Evolutionary conservation across 2,888 invertebrate genomes (phyloP).

Genomic region (Lepeophtheirus nordmannii): DNA sequence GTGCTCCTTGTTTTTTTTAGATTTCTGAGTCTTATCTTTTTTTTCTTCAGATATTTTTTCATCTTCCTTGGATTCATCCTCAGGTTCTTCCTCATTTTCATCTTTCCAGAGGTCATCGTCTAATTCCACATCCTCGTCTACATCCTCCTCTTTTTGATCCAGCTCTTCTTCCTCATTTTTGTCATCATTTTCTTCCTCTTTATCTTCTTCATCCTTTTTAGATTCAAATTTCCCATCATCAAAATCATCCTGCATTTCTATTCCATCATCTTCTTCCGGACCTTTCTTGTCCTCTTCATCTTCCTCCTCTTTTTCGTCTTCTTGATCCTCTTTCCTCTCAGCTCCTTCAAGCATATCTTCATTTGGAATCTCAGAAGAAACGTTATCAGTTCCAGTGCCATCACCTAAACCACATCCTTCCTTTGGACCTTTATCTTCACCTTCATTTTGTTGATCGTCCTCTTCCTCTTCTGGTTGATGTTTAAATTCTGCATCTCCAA

Average conservation of each 20-base stretch:
- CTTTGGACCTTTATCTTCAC: slow-evolving; percentile 53
- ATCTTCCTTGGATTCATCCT: slow-evolving; percentile 37
- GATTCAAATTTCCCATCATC: slow-evolving; percentile 48
- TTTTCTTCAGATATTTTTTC: slow-evolving; percentile 27
- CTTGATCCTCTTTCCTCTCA: slow-evolving; percentile 86
- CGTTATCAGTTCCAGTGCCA: slow-evolving; percentile 81
- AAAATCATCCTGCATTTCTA: slow-evolving; percentile 92
- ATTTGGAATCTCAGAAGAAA: slow-evolving; percentile 79
- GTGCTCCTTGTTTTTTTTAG: slow-evolving; percentile 27
- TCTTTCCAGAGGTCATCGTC: slow-evolving; percentile 38
- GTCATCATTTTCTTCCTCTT: slow-evolving; percentile 47
- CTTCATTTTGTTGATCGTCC: slow-evolving; percentile 30
- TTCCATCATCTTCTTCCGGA: slow-evolving; percentile 68
- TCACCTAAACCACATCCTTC: slow-evolving; percentile 76
- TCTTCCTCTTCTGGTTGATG: slow-evolving; percentile 3
- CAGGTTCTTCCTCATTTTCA: slow-evolving; percentile 39
- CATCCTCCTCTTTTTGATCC: slow-evolving; percentile 41
- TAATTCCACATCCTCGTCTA: slow-evolving; percentile 37
- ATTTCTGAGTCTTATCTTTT: slow-evolving; percentile 19
- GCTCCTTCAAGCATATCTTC: slow-evolving; percentile 46
- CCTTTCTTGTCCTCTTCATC: slow-evolving; percentile 74
- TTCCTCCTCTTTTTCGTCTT: slow-evolving; percentile 75
- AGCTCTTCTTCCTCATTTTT: slow-evolving; percentile 58
- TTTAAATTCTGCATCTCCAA: neutral
- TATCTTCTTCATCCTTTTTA: slow-evolving; percentile 32